Base-by-base conservation (phyloP, 2,797 vertebrate species). In the Pygocentrus nattereri region DNA sequence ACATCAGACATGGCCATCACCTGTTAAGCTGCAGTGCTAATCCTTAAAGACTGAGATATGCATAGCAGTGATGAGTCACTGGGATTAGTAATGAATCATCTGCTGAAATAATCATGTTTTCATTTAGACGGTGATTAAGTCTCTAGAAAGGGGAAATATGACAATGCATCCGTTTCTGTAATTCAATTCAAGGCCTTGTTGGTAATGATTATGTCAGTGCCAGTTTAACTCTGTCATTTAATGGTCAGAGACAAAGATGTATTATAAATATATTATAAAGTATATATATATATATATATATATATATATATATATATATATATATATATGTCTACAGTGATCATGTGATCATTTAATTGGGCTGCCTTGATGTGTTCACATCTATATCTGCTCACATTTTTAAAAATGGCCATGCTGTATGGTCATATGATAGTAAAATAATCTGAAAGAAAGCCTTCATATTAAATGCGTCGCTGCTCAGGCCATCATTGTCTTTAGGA, bases 81-180 rank as follows among this genome's bases (percentile, higher is more conserved):
- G 82, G 52, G 65, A 44, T 58, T 54, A 74, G 70, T 15, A 38
- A 87, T 88, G 72, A 81, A 84, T 88, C 74, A 65, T 21, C 30
- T 70, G 70, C 69, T 25, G 8, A 44, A 72, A 19, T 74, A 83
- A 84, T 78, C 80, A 25, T 69, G 21, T 87, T 89, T 88, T 84
- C 77, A 85, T 85, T 67, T 84, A 76, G 31, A 76, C 47, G 7
- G 11, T 65, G 58, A 83, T 82, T 75, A 44, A 81, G 76, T 62
- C 82, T 74, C 67, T 72, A 61, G 27, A 61, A 2, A 27, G 23
- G 38, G 67, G 59, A 47, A 62, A 47, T 77, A 88, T 85, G 87
- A 87, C 87, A 90, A 77, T 67, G 76, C 85, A 85, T 89, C 85
- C 80, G 83, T 81, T 50, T 74, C 47, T 31, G 49, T 77, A 76